Percentiles rank a stretch among this genome's conserved stretches.
Conservation (phyloP, 2,113 vertebrate species). For the Garra rufa region DNA sequence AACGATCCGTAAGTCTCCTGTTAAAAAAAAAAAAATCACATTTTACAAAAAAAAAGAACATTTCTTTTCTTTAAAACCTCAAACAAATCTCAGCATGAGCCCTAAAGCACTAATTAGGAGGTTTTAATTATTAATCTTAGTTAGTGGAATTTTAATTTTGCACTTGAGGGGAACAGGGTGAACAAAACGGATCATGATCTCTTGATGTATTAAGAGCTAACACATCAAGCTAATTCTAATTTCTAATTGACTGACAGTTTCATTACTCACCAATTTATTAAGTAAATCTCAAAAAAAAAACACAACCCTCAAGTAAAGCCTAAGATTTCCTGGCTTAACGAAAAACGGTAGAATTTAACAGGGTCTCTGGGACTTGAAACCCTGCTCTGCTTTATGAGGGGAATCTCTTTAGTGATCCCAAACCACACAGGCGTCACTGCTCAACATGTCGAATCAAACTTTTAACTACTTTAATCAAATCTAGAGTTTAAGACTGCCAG, state of each 20-base stretch:
- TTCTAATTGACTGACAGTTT: background rate
- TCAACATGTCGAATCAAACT: background rate
- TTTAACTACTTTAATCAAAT: slow-evolving; percentile 32
- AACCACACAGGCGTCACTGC: slow-evolving; percentile 30
- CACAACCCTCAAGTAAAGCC: background rate
- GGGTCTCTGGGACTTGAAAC: background rate
- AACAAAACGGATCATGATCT: background rate
- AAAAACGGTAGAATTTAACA: background rate
- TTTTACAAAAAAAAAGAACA: background rate
- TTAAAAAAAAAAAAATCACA: background rate
- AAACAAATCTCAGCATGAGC: slow-evolving; percentile 9
- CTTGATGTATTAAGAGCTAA: background rate
- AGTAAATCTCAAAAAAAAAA: background rate
- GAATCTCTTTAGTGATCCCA: slow-evolving; percentile 14
- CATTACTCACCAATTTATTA: background rate
- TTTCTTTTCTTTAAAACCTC: background rate
- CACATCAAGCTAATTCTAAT: background rate
- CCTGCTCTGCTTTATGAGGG: slow-evolving; percentile 17
- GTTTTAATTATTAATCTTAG: background rate
- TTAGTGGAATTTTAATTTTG: background rate
- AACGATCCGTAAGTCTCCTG: slow-evolving; percentile 96
- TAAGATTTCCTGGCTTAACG: slow-evolving; percentile 1
- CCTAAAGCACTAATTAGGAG: background rate
- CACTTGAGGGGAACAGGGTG: background rate
- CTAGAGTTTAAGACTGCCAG: background rate